A percentile compares a stretch with the other conserved stretches of the same genome.
Evolutionary conservation across 92 coral and sea anemone genomes (phyloP).

Genomic region (Meandrina meandrites): DNA sequence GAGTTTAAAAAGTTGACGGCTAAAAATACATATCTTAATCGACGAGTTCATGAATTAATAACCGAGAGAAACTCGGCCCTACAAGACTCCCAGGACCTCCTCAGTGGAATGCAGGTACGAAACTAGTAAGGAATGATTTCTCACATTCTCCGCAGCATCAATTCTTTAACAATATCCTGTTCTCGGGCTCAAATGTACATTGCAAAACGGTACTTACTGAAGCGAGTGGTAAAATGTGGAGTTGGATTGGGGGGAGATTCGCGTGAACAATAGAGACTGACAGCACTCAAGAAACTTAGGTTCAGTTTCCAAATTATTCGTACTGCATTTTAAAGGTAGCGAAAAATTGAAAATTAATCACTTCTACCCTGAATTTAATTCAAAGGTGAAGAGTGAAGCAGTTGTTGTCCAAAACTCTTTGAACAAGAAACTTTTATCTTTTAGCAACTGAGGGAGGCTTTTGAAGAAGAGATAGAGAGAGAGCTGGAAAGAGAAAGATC

Average conservation of each 20-base stretch:
- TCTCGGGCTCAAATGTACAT: neutral
- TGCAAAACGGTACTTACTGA: neutral
- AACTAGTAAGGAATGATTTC: neutral
- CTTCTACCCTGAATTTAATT: neutral
- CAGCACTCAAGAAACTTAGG: neutral
- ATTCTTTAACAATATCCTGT: neutral
- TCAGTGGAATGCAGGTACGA: slow-evolving; percentile 83
- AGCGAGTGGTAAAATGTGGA: neutral
- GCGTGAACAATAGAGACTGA: too few relatives aligned
- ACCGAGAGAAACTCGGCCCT: slow-evolving; percentile 75
- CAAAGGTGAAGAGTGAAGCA: too few relatives aligned
- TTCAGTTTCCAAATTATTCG: too few relatives aligned
- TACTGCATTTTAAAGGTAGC: too few relatives aligned
- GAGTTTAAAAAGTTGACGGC: slow-evolving; percentile 32
- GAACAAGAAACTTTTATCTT: neutral
- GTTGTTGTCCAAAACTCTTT: neutral
- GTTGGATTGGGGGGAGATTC: neutral
- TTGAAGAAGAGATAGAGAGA: slow-evolving; percentile 77
- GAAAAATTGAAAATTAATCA: neutral
- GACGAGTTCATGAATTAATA: slow-evolving; percentile 49
- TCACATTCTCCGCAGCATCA: neutral
- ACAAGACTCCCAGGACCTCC: slow-evolving; percentile 71
- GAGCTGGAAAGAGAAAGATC: slow-evolving; percentile 61
- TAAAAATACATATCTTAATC: slow-evolving; percentile 41
- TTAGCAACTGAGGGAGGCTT: slow-evolving; percentile 84